A percentile compares a stretch with the other conserved stretches of the same genome.
Evolutionary conservation across 2,888 invertebrate species (phyloP).

Genomic region (Epirrhoe tristata): DNA sequence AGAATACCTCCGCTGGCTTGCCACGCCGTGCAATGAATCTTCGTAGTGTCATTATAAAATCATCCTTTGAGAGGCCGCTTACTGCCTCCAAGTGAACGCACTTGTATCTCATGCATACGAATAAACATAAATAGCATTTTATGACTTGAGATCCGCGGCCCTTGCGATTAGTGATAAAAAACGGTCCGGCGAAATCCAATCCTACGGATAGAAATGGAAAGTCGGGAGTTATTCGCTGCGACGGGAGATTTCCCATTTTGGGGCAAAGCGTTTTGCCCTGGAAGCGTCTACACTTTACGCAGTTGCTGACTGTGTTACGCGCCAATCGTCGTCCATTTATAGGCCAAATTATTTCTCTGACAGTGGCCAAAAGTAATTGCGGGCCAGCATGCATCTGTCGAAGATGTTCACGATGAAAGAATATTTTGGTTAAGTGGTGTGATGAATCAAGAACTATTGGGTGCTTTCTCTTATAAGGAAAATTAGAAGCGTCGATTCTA

Average conservation of each 20-base stretch:
- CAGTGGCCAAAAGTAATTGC: not conserved
- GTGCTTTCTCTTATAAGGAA: not conserved
- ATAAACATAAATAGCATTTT: not conserved
- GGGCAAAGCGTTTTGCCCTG: not conserved
- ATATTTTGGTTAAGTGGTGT: not conserved
- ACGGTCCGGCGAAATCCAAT: not conserved
- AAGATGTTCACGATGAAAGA: not conserved
- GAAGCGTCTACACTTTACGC: not conserved
- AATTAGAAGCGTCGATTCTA: not conserved
- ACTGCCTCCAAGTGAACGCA: not conserved
- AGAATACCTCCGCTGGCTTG: not conserved
- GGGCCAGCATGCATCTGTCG: not conserved
- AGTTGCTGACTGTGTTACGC: not conserved
- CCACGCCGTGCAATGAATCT: not conserved
- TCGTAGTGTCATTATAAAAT: not conserved
- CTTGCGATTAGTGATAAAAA: not conserved
- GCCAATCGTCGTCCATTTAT: not conserved
- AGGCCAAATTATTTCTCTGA: not conserved
- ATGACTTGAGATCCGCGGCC: not conserved
- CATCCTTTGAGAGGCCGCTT: not conserved
- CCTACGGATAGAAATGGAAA: not conserved
- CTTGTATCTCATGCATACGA: conserved; percentile 5
- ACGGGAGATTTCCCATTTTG: not conserved
- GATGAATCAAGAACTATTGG: not conserved
- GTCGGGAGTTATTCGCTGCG: not conserved